Evolutionary conservation across 2,888 invertebrate genomes (phyloP).

Genomic region (Drepana falcataria): DNA sequence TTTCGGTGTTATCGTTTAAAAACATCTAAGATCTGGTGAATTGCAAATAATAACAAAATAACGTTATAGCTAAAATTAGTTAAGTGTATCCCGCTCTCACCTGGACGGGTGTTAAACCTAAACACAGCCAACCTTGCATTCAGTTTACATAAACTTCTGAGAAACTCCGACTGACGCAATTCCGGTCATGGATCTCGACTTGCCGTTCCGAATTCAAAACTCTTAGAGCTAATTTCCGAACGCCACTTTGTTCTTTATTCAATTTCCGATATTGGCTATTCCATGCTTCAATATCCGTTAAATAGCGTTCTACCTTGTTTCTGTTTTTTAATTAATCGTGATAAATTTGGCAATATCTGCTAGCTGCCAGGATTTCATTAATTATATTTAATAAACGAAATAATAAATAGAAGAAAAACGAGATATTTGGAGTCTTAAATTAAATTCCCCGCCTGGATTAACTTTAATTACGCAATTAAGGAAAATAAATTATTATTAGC

Average conservation of each 20-base stretch:
- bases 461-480: constrained; percentile 59
- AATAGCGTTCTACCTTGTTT: constrained; percentile 33
- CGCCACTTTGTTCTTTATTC: constrained; percentile 77
- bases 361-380: constrained; percentile 37
- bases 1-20: too few relatives aligned
- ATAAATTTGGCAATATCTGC: constrained; percentile 20
- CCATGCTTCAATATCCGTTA: constrained; percentile 41
- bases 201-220: constrained; percentile 60
- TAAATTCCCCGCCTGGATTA: constrained; percentile 54
- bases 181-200: constrained; percentile 70
- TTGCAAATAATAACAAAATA: constrained; percentile 10
- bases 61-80: constrained; percentile 26
- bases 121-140: constrained; percentile 53
- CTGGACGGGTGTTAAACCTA: constrained; percentile 42
- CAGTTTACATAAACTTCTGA: constrained; percentile 64
- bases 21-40: background rate
- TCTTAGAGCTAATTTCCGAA: constrained; percentile 75
- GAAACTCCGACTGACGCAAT: constrained; percentile 71
- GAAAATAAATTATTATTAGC: constrained; percentile 56
- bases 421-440: constrained; percentile 34
- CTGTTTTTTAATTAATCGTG: constrained; percentile 31
- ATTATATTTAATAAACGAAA: constrained; percentile 27
- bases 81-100: constrained; percentile 25
- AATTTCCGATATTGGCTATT: constrained; percentile 71
- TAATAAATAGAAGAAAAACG: constrained; percentile 30